These are phyloP conservation scores for Numenius phaeopus DNA, from an alignment of 2,797 vertebrate genomes.

Conservation along the genomic window DNA sequence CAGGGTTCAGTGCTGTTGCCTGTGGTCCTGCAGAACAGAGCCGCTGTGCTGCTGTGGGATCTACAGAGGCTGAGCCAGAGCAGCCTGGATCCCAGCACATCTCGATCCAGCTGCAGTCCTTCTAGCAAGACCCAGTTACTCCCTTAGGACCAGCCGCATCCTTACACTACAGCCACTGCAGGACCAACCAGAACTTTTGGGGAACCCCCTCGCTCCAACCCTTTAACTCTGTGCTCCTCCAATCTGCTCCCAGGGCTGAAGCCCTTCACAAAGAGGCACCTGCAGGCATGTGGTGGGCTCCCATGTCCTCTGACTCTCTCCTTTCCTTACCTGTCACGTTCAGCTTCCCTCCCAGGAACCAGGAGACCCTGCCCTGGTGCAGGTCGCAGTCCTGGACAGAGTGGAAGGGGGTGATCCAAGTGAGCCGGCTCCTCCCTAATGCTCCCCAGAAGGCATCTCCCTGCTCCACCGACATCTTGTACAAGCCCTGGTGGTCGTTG, in stretches of 20 bases:
- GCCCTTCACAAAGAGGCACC: not conserved
- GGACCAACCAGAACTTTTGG: not conserved
- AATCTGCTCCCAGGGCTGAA: not conserved
- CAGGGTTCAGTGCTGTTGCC: fast-evolving
- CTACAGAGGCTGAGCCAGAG: not conserved
- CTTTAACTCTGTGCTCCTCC: not conserved
- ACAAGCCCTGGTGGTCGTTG: conserved; percentile 61
- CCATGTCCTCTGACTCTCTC: not conserved
- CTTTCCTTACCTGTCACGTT: conserved; percentile 70
- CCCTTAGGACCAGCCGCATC: not conserved
- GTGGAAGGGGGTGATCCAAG: conserved; percentile 70
- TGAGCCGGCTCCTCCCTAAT: conserved; percentile 54
- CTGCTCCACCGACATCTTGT: conserved; percentile 61
- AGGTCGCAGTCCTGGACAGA: conserved; percentile 65
- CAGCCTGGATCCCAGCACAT: not conserved
- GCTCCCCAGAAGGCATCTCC: conserved; percentile 64
- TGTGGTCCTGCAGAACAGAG: not conserved
- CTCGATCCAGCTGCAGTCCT: not conserved
- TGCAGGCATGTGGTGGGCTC: not conserved
- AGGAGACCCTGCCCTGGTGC: conserved; percentile 48
- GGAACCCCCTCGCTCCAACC: not conserved
- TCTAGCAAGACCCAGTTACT: not conserved
- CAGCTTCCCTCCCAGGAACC: conserved; percentile 74
- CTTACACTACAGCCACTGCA: not conserved
- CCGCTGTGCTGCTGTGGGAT: not conserved